phyloP scores from a whole-genome alignment of 2,113 vertebrate genomes.

The Gnathonemus longibarbis region DNA sequence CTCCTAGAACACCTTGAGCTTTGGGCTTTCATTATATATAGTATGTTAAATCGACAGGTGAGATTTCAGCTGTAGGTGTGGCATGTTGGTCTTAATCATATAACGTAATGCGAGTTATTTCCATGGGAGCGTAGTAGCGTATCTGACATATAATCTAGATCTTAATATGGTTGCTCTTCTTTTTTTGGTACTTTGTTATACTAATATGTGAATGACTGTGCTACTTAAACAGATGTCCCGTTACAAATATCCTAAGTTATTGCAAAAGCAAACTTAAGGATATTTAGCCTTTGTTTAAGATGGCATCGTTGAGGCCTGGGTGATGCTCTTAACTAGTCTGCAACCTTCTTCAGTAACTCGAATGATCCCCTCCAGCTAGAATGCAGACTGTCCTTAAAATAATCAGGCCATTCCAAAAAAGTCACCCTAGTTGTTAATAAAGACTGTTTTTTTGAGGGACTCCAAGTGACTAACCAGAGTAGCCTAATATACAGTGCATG shows the following conservation, averaged over 20 bases:
- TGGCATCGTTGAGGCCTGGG: neutral
- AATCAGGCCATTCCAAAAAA: neutral
- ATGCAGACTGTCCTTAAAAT: neutral
- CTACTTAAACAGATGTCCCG: neutral
- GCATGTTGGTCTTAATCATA: neutral
- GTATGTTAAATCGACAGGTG: neutral
- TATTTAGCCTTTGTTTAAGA: neutral
- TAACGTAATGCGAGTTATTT: neutral
- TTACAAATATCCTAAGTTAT: neutral
- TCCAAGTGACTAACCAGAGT: neutral
- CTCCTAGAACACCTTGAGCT: neutral
- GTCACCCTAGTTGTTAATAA: neutral
- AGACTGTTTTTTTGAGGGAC: neutral
- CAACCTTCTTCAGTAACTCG: neutral
- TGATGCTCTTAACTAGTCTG: neutral
- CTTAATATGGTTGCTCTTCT: neutral
- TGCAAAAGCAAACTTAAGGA: neutral
- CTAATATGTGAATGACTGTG: neutral
- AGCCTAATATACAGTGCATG: neutral
- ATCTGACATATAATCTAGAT: neutral
- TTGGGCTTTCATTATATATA: neutral
- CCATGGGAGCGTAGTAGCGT: neutral
- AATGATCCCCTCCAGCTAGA: neutral
- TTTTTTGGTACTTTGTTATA: neutral
- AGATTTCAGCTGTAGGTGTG: neutral